Percentiles rank a stretch among this genome's conserved stretches.
These are phyloP conservation scores for Carassius gibelio DNA, from an alignment of 2,113 vertebrate genomes.

Conservation along the genomic window DNA sequence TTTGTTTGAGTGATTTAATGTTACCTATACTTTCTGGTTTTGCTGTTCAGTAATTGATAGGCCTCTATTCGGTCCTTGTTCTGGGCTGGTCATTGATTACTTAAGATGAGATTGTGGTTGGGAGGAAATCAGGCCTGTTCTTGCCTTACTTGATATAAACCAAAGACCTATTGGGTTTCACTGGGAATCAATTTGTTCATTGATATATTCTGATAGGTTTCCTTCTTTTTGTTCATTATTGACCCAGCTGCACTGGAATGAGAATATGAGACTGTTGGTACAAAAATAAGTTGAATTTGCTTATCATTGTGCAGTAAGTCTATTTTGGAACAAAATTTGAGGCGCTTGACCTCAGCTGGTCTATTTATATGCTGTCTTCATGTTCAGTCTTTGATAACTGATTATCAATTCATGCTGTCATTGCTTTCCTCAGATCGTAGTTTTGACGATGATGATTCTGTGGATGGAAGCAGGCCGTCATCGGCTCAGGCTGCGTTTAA, in stretches of 20 bases:
- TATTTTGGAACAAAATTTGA: not conserved
- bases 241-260: not conserved
- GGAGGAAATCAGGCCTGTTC: not conserved
- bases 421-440: conserved; percentile 83
- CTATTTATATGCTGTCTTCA: not conserved
- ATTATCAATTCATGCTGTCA: not conserved
- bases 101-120: conserved; percentile 15
- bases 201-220: not conserved
- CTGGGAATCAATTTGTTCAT: not conserved
- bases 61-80: conserved; percentile 3
- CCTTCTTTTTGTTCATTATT: not conserved
- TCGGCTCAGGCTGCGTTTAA: conserved; percentile 91
- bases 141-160: not conserved
- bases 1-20: not conserved
- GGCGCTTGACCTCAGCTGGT: not conserved
- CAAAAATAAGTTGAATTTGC: not conserved
- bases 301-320: not conserved
- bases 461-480: conserved; percentile 92
- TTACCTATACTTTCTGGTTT: conserved; percentile 20
- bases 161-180: not conserved
- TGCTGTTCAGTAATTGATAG: not conserved
- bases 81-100: conserved; percentile 22
- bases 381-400: not conserved
- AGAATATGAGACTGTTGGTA: not conserved
- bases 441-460: conserved; percentile 96